Conservation (phyloP, 2,888 invertebrate genomes). For the Subacronicta megacephala region DNA sequence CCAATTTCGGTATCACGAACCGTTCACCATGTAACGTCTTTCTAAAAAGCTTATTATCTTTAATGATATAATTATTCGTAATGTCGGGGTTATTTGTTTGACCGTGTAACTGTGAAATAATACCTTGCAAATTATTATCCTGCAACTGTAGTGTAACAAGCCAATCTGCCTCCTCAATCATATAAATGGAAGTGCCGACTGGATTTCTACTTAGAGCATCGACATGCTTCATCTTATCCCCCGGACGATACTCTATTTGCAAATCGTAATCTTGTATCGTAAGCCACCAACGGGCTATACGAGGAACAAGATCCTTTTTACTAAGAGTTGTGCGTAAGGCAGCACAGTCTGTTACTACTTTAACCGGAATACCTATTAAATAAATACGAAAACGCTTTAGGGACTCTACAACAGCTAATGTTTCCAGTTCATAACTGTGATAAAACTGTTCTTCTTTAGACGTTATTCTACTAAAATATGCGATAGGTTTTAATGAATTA, state of each 20-base stretch:
- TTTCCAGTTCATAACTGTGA: slow-evolving; percentile 4
- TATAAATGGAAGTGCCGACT: no score
- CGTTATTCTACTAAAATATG: neutral
- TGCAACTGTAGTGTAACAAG: neutral
- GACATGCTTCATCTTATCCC: neutral
- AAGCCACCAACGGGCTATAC: neutral
- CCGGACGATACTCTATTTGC: neutral
- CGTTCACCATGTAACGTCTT: no score
- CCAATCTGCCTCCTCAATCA: no score
- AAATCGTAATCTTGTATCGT: neutral
- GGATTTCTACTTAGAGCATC: neutral
- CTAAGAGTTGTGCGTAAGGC: neutral
- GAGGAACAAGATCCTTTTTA: neutral
- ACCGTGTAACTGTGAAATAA: no score
- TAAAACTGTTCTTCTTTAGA: no score
- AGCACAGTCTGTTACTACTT: neutral
- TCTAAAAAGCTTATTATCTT: no score
- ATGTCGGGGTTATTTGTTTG: no score
- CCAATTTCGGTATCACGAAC: no score
- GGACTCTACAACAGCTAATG: neutral
- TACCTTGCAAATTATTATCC: no score
- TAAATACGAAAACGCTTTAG: neutral
- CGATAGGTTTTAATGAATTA: neutral
- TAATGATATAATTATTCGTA: no score
- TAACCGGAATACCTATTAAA: neutral